A percentile compares a stretch with the other conserved stretches of the same genome.
These are phyloP conservation scores for Tanypteryx hageni DNA, from an alignment of 2,888 invertebrate species.

Conservation along the genomic window DNA sequence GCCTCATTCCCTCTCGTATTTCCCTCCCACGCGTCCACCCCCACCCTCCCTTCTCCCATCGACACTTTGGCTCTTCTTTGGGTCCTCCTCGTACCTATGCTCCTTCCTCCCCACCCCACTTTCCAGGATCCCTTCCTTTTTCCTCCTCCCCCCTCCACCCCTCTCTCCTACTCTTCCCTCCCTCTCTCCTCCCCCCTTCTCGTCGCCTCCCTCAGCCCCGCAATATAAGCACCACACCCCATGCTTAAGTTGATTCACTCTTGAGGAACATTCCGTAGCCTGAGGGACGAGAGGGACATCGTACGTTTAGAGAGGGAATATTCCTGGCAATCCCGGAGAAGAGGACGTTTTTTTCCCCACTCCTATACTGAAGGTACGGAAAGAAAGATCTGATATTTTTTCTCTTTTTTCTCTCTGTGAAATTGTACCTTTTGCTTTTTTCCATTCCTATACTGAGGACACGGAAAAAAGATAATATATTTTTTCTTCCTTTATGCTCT, in stretches of 20 bases:
- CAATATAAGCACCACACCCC: slow-evolving; percentile 61
- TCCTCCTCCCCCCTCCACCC: background rate
- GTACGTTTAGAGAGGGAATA: background rate
- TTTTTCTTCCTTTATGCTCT: too few species aligned
- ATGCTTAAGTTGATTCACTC: slow-evolving; percentile 41
- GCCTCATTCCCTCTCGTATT: slow-evolving; percentile 22
- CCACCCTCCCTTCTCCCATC: background rate
- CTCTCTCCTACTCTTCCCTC: background rate
- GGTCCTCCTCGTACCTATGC: background rate
- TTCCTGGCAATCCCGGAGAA: background rate
- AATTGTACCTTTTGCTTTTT: background rate
- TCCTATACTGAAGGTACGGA: slow-evolving; percentile 18
- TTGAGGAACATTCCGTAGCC: slow-evolving; percentile 27
- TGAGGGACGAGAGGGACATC: background rate
- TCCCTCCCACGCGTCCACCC: background rate
- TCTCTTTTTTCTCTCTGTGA: background rate
- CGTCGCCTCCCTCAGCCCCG: background rate
- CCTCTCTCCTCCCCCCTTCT: background rate
- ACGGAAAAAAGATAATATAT: background rate
- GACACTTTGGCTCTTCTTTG: background rate
- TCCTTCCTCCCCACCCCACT: background rate
- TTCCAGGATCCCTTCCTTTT: background rate
- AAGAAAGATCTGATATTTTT: background rate
- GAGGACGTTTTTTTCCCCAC: background rate
- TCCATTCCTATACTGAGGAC: background rate